Evolutionary conservation across 2,797 vertebrate species (phyloP).

Genomic region (Sparus aurata): DNA sequence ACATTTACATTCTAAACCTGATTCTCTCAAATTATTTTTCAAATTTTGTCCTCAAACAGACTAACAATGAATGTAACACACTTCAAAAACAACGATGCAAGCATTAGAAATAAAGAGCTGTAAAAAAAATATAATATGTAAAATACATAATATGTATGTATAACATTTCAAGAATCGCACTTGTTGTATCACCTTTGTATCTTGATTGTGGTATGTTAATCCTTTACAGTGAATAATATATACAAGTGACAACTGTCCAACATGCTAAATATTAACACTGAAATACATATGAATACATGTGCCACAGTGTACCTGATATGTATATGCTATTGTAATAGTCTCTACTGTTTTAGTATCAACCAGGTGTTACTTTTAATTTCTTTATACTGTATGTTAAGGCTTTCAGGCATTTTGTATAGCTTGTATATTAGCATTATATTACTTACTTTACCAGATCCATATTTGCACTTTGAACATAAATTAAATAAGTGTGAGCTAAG

Average conservation of each 20-base stretch:
- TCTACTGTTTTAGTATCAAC: not conserved
- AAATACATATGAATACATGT: not conserved
- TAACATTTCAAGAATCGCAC: not conserved
- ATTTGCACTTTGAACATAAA: not conserved
- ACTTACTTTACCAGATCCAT: not conserved
- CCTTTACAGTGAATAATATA: too few species aligned
- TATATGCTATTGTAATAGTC: not conserved
- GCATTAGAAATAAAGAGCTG: not conserved
- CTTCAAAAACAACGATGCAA: not conserved
- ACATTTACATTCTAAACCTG: not conserved
- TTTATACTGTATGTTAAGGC: not conserved
- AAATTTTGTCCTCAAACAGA: not conserved
- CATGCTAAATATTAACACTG: not conserved
- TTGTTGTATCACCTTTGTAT: too few species aligned
- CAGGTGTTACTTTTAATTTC: not conserved
- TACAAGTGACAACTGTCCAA: too few species aligned
- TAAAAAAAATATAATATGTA: too few species aligned
- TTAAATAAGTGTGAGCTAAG: not conserved
- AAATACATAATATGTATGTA: not conserved
- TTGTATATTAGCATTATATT: too few species aligned
- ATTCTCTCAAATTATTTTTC: not conserved
- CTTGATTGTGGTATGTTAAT: too few species aligned
- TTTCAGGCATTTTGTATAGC: not conserved
- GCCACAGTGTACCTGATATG: not conserved
- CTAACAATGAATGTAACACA: not conserved